Evolutionary conservation across 2,113 vertebrate species (phyloP).

Genomic region (Setophaga coronata): DNA sequence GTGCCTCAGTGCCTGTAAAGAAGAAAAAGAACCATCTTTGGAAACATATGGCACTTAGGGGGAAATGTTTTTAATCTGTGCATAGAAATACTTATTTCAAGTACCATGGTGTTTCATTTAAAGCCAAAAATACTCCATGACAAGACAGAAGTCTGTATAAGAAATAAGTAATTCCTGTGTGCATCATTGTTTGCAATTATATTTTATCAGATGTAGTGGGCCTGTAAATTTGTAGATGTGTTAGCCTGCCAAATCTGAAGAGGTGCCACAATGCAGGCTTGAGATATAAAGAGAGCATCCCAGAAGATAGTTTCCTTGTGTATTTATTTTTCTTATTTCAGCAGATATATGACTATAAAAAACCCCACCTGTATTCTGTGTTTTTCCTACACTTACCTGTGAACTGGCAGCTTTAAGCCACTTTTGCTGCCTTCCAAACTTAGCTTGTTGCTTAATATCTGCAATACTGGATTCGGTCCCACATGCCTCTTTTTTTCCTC

Average conservation of each 20-base stretch:
- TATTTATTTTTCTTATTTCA: not conserved
- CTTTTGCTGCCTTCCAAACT: not conserved
- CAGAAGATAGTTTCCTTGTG: not conserved
- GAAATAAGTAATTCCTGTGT: not conserved
- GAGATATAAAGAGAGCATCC: not conserved
- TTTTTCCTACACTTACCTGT: not conserved
- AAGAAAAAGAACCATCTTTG: not conserved
- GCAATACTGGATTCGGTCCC: not conserved
- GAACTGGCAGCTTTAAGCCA: not conserved
- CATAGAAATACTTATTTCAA: not conserved
- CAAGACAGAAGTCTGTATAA: not conserved
- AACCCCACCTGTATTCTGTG: not conserved
- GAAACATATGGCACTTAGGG: not conserved
- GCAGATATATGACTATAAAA: not conserved
- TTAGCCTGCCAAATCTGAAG: not conserved
- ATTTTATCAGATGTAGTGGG: not conserved
- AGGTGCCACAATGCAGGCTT: not conserved
- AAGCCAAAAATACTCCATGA: not conserved
- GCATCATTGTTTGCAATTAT: not conserved
- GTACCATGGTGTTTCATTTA: not conserved
- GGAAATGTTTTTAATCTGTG: not conserved
- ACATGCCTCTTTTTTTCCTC: fast-evolving
- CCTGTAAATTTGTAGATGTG: not conserved
- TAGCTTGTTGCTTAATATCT: not conserved
- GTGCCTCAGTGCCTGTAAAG: not conserved